phyloP scores from a whole-genome alignment of 2,113 vertebrate species.

The Ginglymostoma cirratum region DNA sequence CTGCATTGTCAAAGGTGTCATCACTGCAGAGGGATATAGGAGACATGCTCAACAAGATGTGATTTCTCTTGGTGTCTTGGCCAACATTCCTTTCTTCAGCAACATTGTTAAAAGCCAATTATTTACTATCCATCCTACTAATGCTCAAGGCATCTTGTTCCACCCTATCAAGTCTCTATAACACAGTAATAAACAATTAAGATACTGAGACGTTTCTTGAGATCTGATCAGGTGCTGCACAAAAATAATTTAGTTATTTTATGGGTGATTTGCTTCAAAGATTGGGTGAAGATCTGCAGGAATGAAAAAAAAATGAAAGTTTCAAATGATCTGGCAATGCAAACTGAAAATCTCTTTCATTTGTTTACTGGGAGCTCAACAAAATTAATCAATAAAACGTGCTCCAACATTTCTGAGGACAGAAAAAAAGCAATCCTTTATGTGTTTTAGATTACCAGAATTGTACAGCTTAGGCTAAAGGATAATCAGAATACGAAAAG shows the following conservation, averaged over 20 bases:
- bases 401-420: neutral
- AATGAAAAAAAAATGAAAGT: neutral
- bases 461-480: neutral
- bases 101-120: neutral
- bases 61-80: neutral
- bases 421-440: neutral
- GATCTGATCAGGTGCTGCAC: neutral
- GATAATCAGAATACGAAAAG: neutral
- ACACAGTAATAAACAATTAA: neutral
- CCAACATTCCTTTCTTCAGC: neutral
- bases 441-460: conserved; percentile 32
- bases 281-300: neutral
- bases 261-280: neutral
- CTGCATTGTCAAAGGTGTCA: neutral
- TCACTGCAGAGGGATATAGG: neutral
- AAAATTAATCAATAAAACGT: conserved; percentile 26
- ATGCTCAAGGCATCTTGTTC: neutral
- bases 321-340: neutral
- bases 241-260: neutral
- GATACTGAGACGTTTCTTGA: neutral
- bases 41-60: neutral
- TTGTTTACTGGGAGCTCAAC: conserved; percentile 5
- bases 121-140: neutral
- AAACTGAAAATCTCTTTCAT: neutral
- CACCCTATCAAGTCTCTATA: neutral